phyloP scores from a whole-genome alignment of 2,113 vertebrate genomes.

The Electrona antarctica region DNA sequence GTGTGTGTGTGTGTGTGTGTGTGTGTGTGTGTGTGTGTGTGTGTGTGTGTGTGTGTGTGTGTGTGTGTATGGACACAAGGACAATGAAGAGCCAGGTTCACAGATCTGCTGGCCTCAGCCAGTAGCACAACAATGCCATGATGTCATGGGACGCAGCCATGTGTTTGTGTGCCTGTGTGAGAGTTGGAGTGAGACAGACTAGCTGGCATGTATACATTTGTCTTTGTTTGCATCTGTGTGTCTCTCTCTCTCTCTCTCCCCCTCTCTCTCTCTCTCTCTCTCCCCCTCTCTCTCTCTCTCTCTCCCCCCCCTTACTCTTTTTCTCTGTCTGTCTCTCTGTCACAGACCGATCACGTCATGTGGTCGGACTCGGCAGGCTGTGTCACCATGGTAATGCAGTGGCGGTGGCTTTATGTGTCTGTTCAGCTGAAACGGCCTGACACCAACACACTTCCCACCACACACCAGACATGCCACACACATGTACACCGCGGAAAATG shows the following conservation, averaged over 20 bases:
- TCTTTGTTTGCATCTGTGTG: slow-evolving; percentile 53
- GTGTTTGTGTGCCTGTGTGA: slow-evolving; percentile 1
- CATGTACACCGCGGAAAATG: too few relatives aligned
- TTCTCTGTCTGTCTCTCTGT: background rate
- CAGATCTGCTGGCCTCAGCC: slow-evolving; percentile 61
- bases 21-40: background rate
- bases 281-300: slow-evolving; percentile 7
- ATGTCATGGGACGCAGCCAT: background rate
- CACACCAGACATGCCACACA: background rate
- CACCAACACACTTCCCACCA: too few relatives aligned
- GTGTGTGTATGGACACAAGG: slow-evolving; percentile 3
- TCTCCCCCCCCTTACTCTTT: background rate
- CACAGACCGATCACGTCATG: slow-evolving; percentile 33
- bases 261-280: slow-evolving; percentile 1
- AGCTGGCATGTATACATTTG: slow-evolving; percentile 36
- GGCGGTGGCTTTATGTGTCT: slow-evolving; percentile 21
- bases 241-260: slow-evolving; percentile 15
- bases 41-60: background rate
- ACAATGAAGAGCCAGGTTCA: slow-evolving; percentile 22
- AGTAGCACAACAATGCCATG: slow-evolving; percentile 40
- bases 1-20: background rate
- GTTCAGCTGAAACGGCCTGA: slow-evolving; percentile 23
- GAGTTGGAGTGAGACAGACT: background rate
- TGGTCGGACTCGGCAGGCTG: slow-evolving; percentile 19
- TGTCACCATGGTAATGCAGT: slow-evolving; percentile 53